Evolutionary conservation across 2,888 invertebrate species (phyloP), one percentile per base, ranked within the genome.

Genomic region (Pristionchus arcanus): DNA sequence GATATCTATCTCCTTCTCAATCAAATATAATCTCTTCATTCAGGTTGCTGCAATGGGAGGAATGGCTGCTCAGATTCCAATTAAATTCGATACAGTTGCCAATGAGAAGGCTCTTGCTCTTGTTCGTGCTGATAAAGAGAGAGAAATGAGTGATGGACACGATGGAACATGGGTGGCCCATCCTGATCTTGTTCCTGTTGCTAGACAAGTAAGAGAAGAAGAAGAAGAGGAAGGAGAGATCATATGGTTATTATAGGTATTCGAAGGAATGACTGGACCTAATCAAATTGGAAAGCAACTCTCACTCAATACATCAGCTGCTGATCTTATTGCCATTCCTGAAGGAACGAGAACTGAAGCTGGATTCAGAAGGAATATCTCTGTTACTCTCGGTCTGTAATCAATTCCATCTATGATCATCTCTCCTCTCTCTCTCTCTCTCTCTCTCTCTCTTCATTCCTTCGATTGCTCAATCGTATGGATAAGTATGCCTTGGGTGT

Each of bases 161-260:
- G 97, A 97, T 94, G 97, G 97, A 2, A 97, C 97, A 93, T 96
- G 97, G 96, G 96, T 97, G 11, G 97, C 97, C 91, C 97, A 97
- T 94, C 95, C 96, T 0, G 96, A 96, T 68, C 95, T 97, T 7
- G 96, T 97, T 25, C 96, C 96, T 53, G 90, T 95, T 63, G 95
- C 95, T 83, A 93, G 92, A 87, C 91, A 95, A 28, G 87, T 87
- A 34, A 25, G 59, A 21, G 59, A 59, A 21, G 19, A 71, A 71
- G 25, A n/a, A n/a, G 28, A n/a, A 5, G 16, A 71, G n/a, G 71
- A 59, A 59, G 4, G 19, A 19, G 15, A 59, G 19, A 59, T 21
- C 5, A 59, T 21, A 28, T 25, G 4, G 31, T 16, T 31, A 87
- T 53, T 63, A 25, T 31, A 81, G 77, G 53, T 83, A 28, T 93